Base-by-base conservation (phyloP, 2,888 invertebrate genomes). In the Cantharis flavilabris region DNA sequence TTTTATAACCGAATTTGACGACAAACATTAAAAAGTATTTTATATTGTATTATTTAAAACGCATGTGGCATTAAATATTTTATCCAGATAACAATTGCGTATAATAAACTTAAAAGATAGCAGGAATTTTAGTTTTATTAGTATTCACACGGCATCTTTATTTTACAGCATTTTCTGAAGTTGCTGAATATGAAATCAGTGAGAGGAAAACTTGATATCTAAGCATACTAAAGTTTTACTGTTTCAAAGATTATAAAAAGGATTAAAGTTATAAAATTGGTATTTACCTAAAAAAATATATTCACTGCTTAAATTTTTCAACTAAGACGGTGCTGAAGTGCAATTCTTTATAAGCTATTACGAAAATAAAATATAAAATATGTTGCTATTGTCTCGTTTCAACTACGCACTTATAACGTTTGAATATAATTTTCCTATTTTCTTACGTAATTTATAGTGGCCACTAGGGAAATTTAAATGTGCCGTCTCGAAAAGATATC, bases 171-270 rank as follows among this genome's bases (percentile, higher is more conserved):
- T 71, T 23, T 71, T 70, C 73, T 62, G 71, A 49, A 71, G 76
- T 63, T 73, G 73, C 73, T 77, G 76, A 77, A 77, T 77, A 77
- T 77, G 70, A 77, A 77, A 77, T 77, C 76, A 71, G 76, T 73
- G 73, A 77, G 73, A 73, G 73, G 73, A 70, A 77, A 77, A 77
- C 73, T 77, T 77, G 71, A 77, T 77, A 77, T 77, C 76, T 74
- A 77, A 77, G 76, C 76, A 77, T 62, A 77, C 76, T 77, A 77
- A 77, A 77, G 76, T 77, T 73, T 77, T 77, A 74, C 76, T 62
- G 73, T 71, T 77, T 71, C 73, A 77, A 77, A 77, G 76, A 77
- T 77, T 77, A 77, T 77, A 77, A 77, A 77, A 74, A 77, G 76
- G 76, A 77, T 77, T 77, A 77, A 77, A 77, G 76, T 77, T 77